Evolutionary conservation across 2,888 invertebrate species (phyloP).

Genomic region (Neoaliturus tenellus): DNA sequence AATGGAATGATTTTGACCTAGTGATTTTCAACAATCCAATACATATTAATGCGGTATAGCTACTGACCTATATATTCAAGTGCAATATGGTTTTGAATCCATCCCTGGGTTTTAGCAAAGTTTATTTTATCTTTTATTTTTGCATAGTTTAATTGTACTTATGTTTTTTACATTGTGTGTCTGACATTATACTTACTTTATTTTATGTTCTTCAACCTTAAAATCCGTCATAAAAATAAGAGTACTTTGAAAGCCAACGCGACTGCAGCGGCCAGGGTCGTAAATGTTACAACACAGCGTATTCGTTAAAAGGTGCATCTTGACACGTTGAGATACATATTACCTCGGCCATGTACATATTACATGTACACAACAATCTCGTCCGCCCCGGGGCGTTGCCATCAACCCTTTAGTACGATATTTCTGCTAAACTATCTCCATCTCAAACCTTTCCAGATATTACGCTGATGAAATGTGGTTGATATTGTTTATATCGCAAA

Average conservation of each 20-base stretch:
- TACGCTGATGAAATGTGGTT: not conserved
- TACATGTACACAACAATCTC: constrained; percentile 16
- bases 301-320: not conserved
- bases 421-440: not conserved
- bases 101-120: too few relatives aligned
- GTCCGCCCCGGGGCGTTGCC: not conserved
- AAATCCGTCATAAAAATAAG: not conserved
- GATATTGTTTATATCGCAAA: too few relatives aligned
- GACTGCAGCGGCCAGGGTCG: not conserved
- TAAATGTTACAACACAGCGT: not conserved
- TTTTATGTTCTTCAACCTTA: too few relatives aligned
- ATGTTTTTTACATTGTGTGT: too few relatives aligned
- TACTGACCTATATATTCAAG: too few relatives aligned
- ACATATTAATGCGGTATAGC: too few relatives aligned
- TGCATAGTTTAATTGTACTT: too few relatives aligned
- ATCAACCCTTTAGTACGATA: not conserved
- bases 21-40: too few relatives aligned
- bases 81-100: too few relatives aligned
- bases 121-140: too few relatives aligned
- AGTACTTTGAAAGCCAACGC: not conserved
- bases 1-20: too few relatives aligned
- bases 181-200: too few relatives aligned
- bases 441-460: not conserved
- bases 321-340: not conserved
- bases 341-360: not conserved